Evolutionary conservation across 2,113 vertebrate genomes (phyloP), one percentile per base, ranked within the genome.

Genomic region (Cryptoleucopteryx plumbea): DNA sequence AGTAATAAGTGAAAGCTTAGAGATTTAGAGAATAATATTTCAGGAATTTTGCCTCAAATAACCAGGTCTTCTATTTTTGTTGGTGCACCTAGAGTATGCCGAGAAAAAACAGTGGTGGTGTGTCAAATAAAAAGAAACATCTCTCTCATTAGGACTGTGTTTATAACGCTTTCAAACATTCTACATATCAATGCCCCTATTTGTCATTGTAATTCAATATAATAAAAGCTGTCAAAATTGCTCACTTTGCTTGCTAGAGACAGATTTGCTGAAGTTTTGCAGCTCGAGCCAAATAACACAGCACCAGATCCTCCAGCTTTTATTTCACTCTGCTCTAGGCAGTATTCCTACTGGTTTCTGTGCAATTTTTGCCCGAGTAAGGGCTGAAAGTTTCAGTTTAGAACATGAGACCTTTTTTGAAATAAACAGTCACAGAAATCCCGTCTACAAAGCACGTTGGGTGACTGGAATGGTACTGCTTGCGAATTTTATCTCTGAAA

Each of bases 171-270:
- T 97, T 91, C 93, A 71, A 89, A 94, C 31, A 17, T 91, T 96
- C 95, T 45, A n/a, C 94, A 98, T 97, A 97, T 48, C 90, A 94
- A 82, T 96, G 97, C 79, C 95, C 88, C 66, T 90, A 42, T 95
- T 97, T 97, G 96, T 97, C 96, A 94, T 87, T 93, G 74, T 96
- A 97, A 97, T 97, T 97, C 97, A 97, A 97, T 93, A 86, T 88
- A 97, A 94, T 93, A 89, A 95, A 95, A 97, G 90, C 94, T 94
- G 92, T 94, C 96, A 95, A 97, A 87, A 93, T 91, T 53, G 74
- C 66, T 97, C 80, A 61, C 59, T 66, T 70, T 38, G 27, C 88
- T 96, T n/a, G 3, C 90, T 94, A 65, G 81, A 62, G 32, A 77
- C 31, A 47, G 95, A 95, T 77, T 88, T 90, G 74, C 71, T 73